A percentile compares a stretch with the other conserved stretches of the same genome.
These are phyloP conservation scores for Dryadula phaetusa DNA, from an alignment of 2,888 invertebrate genomes.

Conservation along the genomic window DNA sequence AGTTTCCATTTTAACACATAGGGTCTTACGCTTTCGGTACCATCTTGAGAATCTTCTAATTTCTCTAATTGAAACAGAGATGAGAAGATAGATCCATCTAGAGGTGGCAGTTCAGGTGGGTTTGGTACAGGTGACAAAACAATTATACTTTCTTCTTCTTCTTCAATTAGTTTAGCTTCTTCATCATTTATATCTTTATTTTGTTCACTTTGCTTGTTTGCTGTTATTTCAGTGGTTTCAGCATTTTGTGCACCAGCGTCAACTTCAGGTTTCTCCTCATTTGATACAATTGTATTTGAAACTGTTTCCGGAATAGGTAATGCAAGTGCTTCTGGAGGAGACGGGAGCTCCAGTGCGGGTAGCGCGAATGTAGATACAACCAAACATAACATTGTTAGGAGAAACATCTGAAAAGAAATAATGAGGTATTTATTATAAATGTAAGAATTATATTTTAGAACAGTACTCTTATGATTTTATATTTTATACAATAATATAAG, in stretches of 20 bases:
- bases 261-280: background rate
- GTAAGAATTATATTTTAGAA: no score
- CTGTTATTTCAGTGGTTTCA: background rate
- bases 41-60: background rate
- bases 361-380: background rate
- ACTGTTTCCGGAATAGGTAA: no score
- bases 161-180: background rate
- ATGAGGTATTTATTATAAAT: background rate
- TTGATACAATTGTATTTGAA: background rate
- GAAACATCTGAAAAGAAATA: slow-evolving; percentile 8
- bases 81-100: background rate
- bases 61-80: background rate
- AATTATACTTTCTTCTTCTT: background rate
- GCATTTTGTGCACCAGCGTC: no score
- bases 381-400: background rate
- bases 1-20: background rate
- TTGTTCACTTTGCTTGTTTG: background rate
- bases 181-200: background rate
- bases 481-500: no score
- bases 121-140: background rate
- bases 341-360: background rate
- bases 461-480: no score
- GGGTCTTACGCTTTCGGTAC: background rate
- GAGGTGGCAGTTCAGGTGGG: slow-evolving; percentile 8
- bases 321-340: background rate